Base-by-base conservation (phyloP, 2,113 vertebrate genomes). In the Thinocorus orbignyianus region DNA sequence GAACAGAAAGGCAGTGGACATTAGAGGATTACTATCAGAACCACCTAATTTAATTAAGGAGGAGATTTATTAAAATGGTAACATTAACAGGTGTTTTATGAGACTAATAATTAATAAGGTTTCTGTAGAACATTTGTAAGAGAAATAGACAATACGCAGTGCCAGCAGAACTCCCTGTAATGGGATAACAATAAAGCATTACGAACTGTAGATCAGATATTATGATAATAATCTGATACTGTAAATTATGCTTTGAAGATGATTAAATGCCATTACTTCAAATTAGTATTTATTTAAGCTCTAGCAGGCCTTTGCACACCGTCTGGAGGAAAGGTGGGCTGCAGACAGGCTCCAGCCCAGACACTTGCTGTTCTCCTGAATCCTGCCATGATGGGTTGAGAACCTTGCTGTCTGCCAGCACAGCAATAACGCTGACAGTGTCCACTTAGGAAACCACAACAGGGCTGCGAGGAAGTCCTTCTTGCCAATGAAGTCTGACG, bases 41-140 rank as follows among this genome's bases (percentile, higher is more conserved):
- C 66, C 52, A 86, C 89, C 96, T 96, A 96, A 96, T 95, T 96
- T 92, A 97, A 97, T 96, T 96, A 97, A 97, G 96, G 81, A 92
- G 76, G 77, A 93, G 95, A 96, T 97, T 97, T 97, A 97, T 97
- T 97, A 97, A 97, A 97, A 95, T 92, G 80, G 82, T 85, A 94
- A 95, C 93, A 95, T 97, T 97, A 97, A 94, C 95, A 96, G 93
- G 96, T 96, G 92, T 95, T 97, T 97, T 96, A 97, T 93, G 94
- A 96, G 93, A 96, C 94, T 94, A 97, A 97, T 97, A 96, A 97
- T 97, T 97, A 97, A 97, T 96, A 96, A 95, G 96, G 68, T 95
- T 97, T 93, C 90, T 95, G 91, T 85, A 93, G 95, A 97, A 96
- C 96, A 95, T 95, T 97, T 95, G 97, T 95, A 96, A 96, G 92